These are phyloP conservation scores for Nymphalis io DNA, from an alignment of 1,140 invertebrate species.

Conservation along the genomic window DNA sequence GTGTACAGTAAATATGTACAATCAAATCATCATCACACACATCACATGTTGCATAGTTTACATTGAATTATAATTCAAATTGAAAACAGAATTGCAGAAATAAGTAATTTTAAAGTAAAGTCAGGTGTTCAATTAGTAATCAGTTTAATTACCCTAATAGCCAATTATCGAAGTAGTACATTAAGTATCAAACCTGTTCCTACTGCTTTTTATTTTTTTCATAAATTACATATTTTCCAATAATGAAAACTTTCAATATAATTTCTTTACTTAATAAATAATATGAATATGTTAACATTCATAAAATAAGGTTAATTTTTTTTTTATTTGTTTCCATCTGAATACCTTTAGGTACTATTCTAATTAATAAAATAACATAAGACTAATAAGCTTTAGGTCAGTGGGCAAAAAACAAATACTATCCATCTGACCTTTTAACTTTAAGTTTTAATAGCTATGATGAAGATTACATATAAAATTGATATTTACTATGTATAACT, in stretches of 20 bases:
- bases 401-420: conserved; percentile 21
- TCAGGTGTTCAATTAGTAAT: too few relatives aligned
- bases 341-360: conserved; percentile 13
- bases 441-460: not conserved
- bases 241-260: not conserved
- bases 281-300: not conserved
- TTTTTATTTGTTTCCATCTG: not conserved
- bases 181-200: too few relatives aligned
- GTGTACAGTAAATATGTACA: not conserved
- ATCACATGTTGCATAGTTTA: too few relatives aligned
- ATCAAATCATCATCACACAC: too few relatives aligned
- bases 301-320: not conserved
- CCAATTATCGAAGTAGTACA: too few relatives aligned
- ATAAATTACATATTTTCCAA: not conserved
- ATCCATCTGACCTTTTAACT: conserved; percentile 20
- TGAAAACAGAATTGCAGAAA: too few relatives aligned
- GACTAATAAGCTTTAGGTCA: conserved; percentile 9
- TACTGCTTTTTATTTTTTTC: not conserved
- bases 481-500: conserved; percentile 18
- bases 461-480: conserved; percentile 12
- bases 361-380: conserved; percentile 7
- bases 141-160: too few relatives aligned
- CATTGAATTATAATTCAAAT: too few relatives aligned
- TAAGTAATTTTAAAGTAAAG: too few relatives aligned
- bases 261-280: conserved; percentile 1